A percentile compares a stretch with the other conserved stretches of the same genome.
Conservation (phyloP, 2,797 vertebrate species). For the Brachymystax lenok region DNA sequence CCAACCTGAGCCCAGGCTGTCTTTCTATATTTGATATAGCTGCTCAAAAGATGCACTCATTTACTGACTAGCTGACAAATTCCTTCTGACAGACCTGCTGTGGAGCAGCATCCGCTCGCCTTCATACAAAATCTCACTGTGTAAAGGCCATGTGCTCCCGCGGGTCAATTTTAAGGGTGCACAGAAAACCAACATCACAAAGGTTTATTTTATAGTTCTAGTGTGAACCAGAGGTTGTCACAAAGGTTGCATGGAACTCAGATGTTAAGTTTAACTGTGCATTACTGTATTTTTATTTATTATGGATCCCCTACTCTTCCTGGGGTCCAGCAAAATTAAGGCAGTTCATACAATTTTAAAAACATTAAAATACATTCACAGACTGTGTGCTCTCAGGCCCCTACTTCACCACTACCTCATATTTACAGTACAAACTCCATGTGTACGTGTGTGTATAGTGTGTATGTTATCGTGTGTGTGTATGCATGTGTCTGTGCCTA, state of each 20-base stretch:
- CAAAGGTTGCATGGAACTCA: slow-evolving; percentile 60
- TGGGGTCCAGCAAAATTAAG: too few species aligned
- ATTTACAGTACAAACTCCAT: too few species aligned
- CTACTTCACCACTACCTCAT: too few species aligned
- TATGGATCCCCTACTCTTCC: too few species aligned
- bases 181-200: slow-evolving; percentile 56
- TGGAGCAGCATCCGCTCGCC: slow-evolving; percentile 47
- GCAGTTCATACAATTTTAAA: too few species aligned
- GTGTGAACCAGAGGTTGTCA: slow-evolving; percentile 43
- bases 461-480: too few species aligned
- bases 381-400: too few species aligned
- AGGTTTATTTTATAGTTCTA: slow-evolving; percentile 57
- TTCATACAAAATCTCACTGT: slow-evolving; percentile 56
- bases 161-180: slow-evolving; percentile 58
- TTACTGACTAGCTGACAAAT: slow-evolving; percentile 42
- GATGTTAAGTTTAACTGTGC: slow-evolving; percentile 52
- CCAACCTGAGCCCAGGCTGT: slow-evolving; percentile 45
- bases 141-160: slow-evolving; percentile 56
- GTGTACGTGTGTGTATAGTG: too few species aligned
- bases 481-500: too few species aligned
- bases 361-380: too few species aligned
- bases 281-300: slow-evolving; percentile 26
- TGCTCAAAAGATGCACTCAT: slow-evolving; percentile 47
- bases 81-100: slow-evolving; percentile 51
- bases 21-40: slow-evolving; percentile 46